These are phyloP conservation scores for Pheosia gnoma DNA, from an alignment of 2,888 invertebrate genomes.

Conservation along the genomic window DNA sequence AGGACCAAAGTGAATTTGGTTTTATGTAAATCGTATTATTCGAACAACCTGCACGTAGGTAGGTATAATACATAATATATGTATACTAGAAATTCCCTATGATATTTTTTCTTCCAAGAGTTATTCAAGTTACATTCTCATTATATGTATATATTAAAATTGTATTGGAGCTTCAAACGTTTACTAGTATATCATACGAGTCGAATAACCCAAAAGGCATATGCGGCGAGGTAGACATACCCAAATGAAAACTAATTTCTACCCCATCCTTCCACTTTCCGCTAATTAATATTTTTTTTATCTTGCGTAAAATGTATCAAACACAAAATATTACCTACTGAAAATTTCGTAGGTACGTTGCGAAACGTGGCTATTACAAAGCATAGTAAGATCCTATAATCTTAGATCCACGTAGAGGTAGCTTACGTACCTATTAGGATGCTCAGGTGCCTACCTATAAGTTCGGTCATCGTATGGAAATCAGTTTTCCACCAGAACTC, in stretches of 20 bases:
- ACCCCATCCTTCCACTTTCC: slow-evolving; percentile 49
- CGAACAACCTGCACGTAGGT: no score
- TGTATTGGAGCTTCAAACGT: background rate
- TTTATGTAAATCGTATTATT: no score
- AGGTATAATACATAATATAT: no score
- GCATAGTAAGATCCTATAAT: background rate
- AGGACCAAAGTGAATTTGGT: no score
- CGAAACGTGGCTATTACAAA: background rate
- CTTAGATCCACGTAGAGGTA: background rate
- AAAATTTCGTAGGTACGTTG: background rate
- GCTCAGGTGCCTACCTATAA: background rate
- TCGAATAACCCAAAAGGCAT: slow-evolving; percentile 4
- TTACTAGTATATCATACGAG: background rate
- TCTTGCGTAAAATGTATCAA: background rate
- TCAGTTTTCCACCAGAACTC: slow-evolving; percentile 40
- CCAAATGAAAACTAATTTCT: slow-evolving; percentile 53
- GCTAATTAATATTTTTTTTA: slow-evolving; percentile 51
- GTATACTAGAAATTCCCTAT: no score
- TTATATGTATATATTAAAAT: no score
- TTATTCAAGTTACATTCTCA: no score
- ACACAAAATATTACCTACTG: background rate
- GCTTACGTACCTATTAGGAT: background rate
- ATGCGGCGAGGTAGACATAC: slow-evolving; percentile 33
- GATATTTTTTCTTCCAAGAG: no score
- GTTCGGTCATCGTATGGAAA: slow-evolving; percentile 29